Percentiles rank a stretch among this genome's conserved stretches.
These are phyloP conservation scores for Rhineura floridana DNA, from an alignment of 2,113 vertebrate genomes.

Conservation along the genomic window DNA sequence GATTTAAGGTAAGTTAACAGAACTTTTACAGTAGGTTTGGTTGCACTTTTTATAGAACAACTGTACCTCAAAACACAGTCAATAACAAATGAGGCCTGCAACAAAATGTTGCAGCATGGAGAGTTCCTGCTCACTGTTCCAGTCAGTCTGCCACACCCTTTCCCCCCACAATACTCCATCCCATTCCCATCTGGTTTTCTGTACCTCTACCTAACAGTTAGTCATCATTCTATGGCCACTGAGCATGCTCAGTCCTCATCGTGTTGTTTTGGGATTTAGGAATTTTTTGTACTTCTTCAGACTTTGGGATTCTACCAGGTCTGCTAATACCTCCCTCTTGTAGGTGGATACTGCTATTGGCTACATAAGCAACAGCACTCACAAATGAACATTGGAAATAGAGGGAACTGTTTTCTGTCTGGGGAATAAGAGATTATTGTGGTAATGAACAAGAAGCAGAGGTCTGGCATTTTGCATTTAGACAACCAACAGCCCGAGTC, in stretches of 20 bases:
- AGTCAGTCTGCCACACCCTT: too few relatives aligned
- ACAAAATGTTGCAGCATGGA: too few relatives aligned
- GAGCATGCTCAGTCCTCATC: too few relatives aligned
- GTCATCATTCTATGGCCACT: too few relatives aligned
- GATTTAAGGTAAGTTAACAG: background rate
- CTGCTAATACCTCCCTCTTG: background rate
- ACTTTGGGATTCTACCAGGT: background rate
- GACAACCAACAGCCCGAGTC: background rate
- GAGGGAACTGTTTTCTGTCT: background rate
- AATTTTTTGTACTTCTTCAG: too few relatives aligned
- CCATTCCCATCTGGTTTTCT: too few relatives aligned
- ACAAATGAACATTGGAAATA: background rate
- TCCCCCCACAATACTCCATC: too few relatives aligned
- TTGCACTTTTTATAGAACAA: background rate
- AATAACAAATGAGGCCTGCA: too few relatives aligned
- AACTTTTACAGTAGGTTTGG: background rate
- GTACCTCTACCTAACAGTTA: too few relatives aligned
- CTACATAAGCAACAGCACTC: background rate
- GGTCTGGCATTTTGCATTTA: background rate
- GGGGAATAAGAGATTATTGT: background rate
- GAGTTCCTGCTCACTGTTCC: too few relatives aligned
- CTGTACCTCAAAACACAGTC: background rate
- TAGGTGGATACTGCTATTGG: background rate
- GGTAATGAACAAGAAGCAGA: background rate
- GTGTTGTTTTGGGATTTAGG: too few relatives aligned